phyloP scores from a whole-genome alignment of 2,888 invertebrate species.

The Galerucella pusilla region DNA sequence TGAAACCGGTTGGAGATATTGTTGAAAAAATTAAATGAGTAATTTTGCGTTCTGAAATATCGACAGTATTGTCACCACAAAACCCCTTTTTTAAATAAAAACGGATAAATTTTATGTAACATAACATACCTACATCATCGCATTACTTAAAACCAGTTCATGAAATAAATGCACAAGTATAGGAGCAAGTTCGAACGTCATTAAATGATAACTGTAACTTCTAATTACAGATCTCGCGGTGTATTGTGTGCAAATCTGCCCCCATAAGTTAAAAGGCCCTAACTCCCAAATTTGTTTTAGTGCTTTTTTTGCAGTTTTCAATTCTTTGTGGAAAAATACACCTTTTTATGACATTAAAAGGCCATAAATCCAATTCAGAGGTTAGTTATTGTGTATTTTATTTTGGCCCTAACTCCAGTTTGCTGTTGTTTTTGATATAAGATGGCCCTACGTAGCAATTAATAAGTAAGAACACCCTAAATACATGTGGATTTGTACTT shows the following conservation, averaged over 20 bases:
- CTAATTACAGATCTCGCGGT: conserved; percentile 57
- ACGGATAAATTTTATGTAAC: background rate
- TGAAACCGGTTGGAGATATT: too few species aligned
- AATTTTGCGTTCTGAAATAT: too few species aligned
- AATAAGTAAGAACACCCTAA: conserved; percentile 2
- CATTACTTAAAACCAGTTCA: conserved; percentile 40
- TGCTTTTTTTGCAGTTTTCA: background rate
- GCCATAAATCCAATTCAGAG: background rate
- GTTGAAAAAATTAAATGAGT: too few species aligned
- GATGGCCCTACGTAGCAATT: background rate
- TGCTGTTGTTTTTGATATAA: background rate
- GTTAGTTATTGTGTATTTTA: background rate
- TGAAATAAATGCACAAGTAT: conserved; percentile 29
- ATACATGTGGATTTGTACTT: background rate
- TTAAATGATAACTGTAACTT: conserved; percentile 59
- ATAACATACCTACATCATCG: background rate
- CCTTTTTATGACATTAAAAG: conserved; percentile 10
- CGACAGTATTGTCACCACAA: too few species aligned
- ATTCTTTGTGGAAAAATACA: background rate
- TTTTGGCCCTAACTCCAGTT: conserved; percentile 2
- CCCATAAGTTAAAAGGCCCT: background rate
- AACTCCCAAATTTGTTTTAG: background rate
- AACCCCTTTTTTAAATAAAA: background rate
- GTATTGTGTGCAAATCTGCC: conserved; percentile 58
- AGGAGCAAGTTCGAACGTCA: conserved; percentile 47